These are phyloP conservation scores for Amphiduros pacificus DNA, from an alignment of 2,888 invertebrate species.

Conservation along the genomic window DNA sequence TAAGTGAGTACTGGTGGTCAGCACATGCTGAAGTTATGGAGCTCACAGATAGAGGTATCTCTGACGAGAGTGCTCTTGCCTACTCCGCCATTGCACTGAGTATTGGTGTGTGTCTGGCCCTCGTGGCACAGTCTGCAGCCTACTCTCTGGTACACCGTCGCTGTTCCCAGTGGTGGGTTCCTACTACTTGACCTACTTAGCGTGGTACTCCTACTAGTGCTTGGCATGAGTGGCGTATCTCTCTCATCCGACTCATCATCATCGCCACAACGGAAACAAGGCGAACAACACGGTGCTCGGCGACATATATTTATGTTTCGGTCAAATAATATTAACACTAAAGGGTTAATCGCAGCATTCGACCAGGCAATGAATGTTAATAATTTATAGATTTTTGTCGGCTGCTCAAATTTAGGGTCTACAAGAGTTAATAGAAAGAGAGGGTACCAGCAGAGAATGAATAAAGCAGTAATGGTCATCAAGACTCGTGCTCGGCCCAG, in stretches of 20 bases:
- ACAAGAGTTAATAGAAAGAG: conserved; percentile 53
- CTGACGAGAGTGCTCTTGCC: conserved; percentile 20
- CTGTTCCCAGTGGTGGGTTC: conserved; percentile 9
- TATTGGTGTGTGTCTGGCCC: conserved; percentile 24
- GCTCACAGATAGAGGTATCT: conserved; percentile 29
- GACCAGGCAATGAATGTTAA: conserved; percentile 59
- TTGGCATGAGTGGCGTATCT: conserved; percentile 16
- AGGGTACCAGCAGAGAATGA: conserved; percentile 58
- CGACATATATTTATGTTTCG: conserved; percentile 50
- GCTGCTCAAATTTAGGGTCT: conserved; percentile 52
- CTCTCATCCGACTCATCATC: conserved; percentile 2
- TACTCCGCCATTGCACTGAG: conserved; percentile 28
- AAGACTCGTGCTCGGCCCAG: conserved; percentile 54
- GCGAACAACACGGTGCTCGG: conserved; percentile 26
- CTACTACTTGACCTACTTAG: conserved; percentile 18
- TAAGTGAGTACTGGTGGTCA: background rate
- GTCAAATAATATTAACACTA: conserved; percentile 56
- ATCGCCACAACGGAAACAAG: conserved; percentile 3
- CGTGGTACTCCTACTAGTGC: conserved; percentile 13
- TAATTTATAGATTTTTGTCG: conserved; percentile 55
- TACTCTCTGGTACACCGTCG: conserved; percentile 29
- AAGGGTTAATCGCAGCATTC: conserved; percentile 54
- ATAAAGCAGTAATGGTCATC: conserved; percentile 48
- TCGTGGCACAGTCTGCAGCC: conserved; percentile 32
- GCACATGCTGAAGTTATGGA: conserved; percentile 22